Evolutionary conservation across 2,888 invertebrate genomes (phyloP).

Genomic region (Epinotia nisella): DNA sequence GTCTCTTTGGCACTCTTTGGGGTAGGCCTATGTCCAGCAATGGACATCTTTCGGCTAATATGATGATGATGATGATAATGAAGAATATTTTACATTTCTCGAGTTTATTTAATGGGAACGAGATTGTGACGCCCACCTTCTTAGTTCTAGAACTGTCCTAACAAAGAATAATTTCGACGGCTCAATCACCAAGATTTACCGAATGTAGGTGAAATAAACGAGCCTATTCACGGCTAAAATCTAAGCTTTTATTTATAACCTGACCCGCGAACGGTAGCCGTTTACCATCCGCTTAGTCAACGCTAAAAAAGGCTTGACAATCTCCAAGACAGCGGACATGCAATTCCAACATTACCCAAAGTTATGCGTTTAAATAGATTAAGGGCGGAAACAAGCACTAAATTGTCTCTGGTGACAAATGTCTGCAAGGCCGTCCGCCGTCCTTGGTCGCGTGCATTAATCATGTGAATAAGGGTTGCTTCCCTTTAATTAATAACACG

Average conservation of each 20-base stretch:
- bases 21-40: too few relatives aligned
- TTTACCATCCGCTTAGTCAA: slow-evolving; percentile 33
- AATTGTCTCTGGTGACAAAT: slow-evolving; percentile 52
- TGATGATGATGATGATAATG: too few relatives aligned
- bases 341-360: slow-evolving; percentile 49
- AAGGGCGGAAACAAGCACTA: slow-evolving; percentile 43
- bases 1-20: too few relatives aligned
- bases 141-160: neutral
- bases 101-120: neutral
- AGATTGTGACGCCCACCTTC: neutral
- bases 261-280: slow-evolving; percentile 7
- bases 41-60: too few relatives aligned
- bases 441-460: slow-evolving; percentile 64
- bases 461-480: slow-evolving; percentile 57
- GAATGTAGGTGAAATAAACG: neutral
- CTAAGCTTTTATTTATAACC: slow-evolving; percentile 20
- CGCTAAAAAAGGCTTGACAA: slow-evolving; percentile 36
- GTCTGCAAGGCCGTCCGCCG: slow-evolving; percentile 48
- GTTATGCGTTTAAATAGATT: slow-evolving; percentile 42
- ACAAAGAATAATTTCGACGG: too few relatives aligned
- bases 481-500: slow-evolving; percentile 48
- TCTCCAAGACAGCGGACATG: slow-evolving; percentile 46
- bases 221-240: neutral
- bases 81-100: too few relatives aligned
- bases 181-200: neutral